phyloP scores from a whole-genome alignment of 1,140 invertebrate genomes.

The Bombus impatiens region DNA sequence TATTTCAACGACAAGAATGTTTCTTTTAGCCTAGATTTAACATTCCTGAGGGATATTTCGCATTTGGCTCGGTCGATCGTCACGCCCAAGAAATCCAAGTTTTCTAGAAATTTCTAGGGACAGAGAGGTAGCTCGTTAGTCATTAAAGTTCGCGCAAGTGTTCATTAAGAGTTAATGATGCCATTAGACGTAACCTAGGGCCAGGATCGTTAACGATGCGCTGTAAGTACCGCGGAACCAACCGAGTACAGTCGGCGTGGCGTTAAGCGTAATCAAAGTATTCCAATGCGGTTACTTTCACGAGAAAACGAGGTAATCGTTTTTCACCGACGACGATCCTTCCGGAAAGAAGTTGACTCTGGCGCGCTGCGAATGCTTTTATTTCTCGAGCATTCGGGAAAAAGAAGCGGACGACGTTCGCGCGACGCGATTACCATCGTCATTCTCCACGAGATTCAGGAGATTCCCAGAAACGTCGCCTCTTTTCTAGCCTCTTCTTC shows the following conservation, averaged over 20 bases:
- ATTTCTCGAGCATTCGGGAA: not conserved
- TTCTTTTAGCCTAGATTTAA: not conserved
- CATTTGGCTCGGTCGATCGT: not conserved
- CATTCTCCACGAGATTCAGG: constrained; percentile 10
- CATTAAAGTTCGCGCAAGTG: constrained; percentile 62
- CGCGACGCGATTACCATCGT: constrained; percentile 24
- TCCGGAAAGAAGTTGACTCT: not conserved
- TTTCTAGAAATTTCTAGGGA: constrained; percentile 45
- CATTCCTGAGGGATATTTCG: not conserved
- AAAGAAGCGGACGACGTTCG: not conserved
- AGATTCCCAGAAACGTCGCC: not conserved
- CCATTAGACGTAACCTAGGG: constrained; percentile 56
- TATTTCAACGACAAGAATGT: not conserved
- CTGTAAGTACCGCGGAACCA: constrained; percentile 15
- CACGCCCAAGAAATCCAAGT: not conserved
- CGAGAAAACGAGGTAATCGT: constrained; percentile 12
- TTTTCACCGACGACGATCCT: not conserved
- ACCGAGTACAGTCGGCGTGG: not conserved
- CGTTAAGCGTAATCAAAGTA: constrained; percentile 19
- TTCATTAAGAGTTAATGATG: constrained; percentile 65
- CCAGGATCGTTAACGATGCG: constrained; percentile 35
- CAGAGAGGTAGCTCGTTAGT: constrained; percentile 48
- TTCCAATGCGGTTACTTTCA: constrained; percentile 2
- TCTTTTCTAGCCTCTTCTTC: not conserved
- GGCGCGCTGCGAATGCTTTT: not conserved